Percentiles rank a stretch among this genome's conserved stretches.
Conservation (phyloP, 2,888 invertebrate genomes). For the Patella depressa region DNA sequence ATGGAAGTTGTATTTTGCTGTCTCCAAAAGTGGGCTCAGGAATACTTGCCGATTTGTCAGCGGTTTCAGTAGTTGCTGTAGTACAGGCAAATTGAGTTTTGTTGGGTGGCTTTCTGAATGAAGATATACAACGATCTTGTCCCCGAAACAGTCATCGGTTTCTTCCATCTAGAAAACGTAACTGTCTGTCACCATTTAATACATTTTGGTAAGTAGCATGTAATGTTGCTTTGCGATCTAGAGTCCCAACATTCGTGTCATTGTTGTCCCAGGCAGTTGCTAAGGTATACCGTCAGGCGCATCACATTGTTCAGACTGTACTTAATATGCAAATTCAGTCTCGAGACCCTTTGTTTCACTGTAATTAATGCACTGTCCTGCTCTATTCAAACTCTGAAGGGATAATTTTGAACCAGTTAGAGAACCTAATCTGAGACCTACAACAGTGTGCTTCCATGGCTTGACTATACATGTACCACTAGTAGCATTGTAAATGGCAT, state of each 20-base stretch:
- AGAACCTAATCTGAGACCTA: neutral
- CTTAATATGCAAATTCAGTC: slow-evolving; percentile 27
- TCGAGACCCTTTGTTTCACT: slow-evolving; percentile 13
- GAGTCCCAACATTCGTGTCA: slow-evolving; percentile 20
- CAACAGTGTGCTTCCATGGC: slow-evolving; percentile 27
- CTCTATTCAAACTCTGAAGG: slow-evolving; percentile 26
- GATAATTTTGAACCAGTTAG: neutral
- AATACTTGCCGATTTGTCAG: neutral
- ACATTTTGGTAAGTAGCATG: slow-evolving; percentile 15
- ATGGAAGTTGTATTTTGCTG: no score
- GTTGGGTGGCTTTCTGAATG: neutral
- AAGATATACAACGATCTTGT: neutral
- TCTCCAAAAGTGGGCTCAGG: no score
- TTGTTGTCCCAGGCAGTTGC: slow-evolving; percentile 23
- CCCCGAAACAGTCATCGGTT: neutral
- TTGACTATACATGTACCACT: slow-evolving; percentile 27
- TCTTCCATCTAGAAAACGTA: neutral
- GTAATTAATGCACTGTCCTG: slow-evolving; percentile 19
- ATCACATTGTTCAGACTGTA: slow-evolving; percentile 9
- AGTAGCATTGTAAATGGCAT: slow-evolving; percentile 29
- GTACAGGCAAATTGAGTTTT: neutral
- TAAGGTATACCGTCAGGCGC: slow-evolving; percentile 22
- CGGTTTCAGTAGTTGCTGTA: neutral
- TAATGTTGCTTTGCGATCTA: slow-evolving; percentile 15
- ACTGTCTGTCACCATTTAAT: neutral